Percentiles rank a stretch among this genome's conserved stretches.
phyloP scores from a whole-genome alignment of 2,888 invertebrate genomes.

The Apocheima hispidaria region DNA sequence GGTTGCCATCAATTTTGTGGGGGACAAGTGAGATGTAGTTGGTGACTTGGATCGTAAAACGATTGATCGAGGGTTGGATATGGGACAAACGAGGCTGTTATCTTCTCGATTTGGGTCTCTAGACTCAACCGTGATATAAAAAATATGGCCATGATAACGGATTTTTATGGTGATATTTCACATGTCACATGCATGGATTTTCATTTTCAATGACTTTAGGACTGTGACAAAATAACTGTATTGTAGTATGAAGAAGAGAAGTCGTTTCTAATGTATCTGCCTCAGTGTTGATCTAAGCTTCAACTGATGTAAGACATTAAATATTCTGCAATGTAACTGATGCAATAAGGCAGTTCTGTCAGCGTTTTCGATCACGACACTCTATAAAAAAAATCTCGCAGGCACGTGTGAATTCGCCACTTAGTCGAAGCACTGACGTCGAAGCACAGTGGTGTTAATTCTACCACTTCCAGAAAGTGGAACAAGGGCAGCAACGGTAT shows the following conservation, averaged over 20 bases:
- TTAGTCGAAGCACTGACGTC: too few relatives aligned
- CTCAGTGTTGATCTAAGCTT: background rate
- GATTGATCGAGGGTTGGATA: slow-evolving; percentile 32
- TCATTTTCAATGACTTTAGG: background rate
- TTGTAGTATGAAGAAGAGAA: too few relatives aligned
- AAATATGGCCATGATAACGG: slow-evolving; percentile 8
- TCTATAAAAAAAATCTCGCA: slow-evolving; percentile 19
- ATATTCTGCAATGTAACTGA: background rate
- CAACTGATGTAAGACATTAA: background rate
- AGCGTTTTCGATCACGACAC: slow-evolving; percentile 30
- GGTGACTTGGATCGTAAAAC: slow-evolving; percentile 17
- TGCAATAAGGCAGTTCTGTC: slow-evolving; percentile 10
- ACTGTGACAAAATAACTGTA: background rate
- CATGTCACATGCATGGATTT: slow-evolving; percentile 2
- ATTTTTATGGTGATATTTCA: slow-evolving; percentile 12
- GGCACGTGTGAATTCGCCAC: slow-evolving; percentile 31
- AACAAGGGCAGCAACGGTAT: slow-evolving; percentile 43
- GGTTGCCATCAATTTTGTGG: slow-evolving; percentile 30
- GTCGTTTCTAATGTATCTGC: background rate
- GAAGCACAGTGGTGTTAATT: slow-evolving; percentile 41
- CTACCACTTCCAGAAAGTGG: slow-evolving; percentile 39
- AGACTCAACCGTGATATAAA: slow-evolving; percentile 1
- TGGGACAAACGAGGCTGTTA: slow-evolving; percentile 33
- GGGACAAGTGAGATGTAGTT: slow-evolving; percentile 28
- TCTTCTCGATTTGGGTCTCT: slow-evolving; percentile 27